These are phyloP conservation scores for Troides oblongomaculatus DNA, from an alignment of 2,888 invertebrate species.

Conservation along the genomic window DNA sequence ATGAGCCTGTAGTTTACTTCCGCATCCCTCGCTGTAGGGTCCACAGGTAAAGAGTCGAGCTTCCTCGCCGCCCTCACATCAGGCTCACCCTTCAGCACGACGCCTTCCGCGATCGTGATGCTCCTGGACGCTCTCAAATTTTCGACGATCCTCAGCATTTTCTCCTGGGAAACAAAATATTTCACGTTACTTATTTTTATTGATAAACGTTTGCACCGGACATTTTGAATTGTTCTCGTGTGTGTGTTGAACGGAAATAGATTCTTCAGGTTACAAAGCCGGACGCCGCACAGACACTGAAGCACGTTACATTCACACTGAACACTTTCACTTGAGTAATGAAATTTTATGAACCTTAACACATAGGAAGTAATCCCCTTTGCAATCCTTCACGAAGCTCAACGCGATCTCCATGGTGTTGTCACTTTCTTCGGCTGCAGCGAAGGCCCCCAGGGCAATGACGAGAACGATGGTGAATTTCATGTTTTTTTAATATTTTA, in stretches of 20 bases:
- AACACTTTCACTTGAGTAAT: conserved; percentile 69
- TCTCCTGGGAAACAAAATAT: conserved; percentile 78
- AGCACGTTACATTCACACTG: conserved; percentile 47
- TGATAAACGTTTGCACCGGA: no score
- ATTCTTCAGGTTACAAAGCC: conserved; percentile 27
- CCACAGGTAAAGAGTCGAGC: conserved; percentile 84
- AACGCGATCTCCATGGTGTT: conserved; percentile 82
- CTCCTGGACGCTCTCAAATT: conserved; percentile 63
- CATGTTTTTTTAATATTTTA: conserved; percentile 55
- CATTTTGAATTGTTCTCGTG: no score
- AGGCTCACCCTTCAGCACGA: conserved; percentile 79
- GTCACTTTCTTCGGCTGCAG: conserved; percentile 69
- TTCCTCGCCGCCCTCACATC: conserved; percentile 76
- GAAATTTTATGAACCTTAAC: conserved; percentile 82
- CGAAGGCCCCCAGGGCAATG: conserved; percentile 64
- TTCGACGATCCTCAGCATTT: conserved; percentile 85
- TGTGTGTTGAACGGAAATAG: no score
- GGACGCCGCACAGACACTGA: conserved; percentile 41
- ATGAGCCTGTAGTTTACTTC: conserved; percentile 86
- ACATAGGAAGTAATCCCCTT: conserved; percentile 84
- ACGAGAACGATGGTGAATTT: conserved; percentile 58
- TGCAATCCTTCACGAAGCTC: conserved; percentile 85
- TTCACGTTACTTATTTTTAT: conserved; percentile 8
- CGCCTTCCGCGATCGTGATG: conserved; percentile 82
- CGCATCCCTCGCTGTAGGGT: conserved; percentile 85